These are phyloP conservation scores for Liopterus haemorrhoidalis DNA, from an alignment of 2,888 invertebrate species.

Conservation along the genomic window DNA sequence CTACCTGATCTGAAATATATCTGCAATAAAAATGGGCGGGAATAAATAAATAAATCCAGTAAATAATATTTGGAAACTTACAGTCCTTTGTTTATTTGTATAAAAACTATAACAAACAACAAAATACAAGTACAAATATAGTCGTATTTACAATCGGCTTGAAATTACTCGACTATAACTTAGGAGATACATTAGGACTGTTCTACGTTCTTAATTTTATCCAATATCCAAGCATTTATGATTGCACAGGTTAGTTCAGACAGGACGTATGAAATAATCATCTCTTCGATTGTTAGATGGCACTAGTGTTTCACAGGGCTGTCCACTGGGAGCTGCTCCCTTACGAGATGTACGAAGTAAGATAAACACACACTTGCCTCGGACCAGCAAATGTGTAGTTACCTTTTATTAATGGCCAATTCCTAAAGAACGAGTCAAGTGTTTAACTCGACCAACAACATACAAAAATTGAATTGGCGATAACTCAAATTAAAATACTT, in stretches of 20 bases:
- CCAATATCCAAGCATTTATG: constrained; percentile 22
- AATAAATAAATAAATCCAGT: too few species aligned
- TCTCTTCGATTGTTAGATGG: constrained; percentile 9
- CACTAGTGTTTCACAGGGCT: constrained; percentile 20
- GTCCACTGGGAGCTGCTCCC: too few species aligned
- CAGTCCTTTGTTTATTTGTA: constrained; percentile 24
- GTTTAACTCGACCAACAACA: too few species aligned
- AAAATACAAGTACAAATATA: constrained; percentile 24
- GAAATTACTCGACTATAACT: constrained; percentile 19
- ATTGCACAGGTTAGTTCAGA: constrained; percentile 24
- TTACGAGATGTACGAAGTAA: too few species aligned
- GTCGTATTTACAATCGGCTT: constrained; percentile 22
- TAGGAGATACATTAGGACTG: constrained; percentile 22
- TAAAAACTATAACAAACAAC: constrained; percentile 25
- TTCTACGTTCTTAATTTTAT: constrained; percentile 16
- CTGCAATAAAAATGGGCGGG: too few species aligned
- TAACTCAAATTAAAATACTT: too few species aligned
- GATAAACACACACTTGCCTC: too few species aligned
- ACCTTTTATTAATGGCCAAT: too few species aligned
- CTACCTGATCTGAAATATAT: too few species aligned
- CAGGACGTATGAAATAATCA: constrained; percentile 18
- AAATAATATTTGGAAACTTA: constrained; percentile 12
- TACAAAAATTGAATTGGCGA: too few species aligned
- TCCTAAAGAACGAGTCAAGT: too few species aligned
- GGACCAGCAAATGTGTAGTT: too few species aligned